Base-by-base conservation (phyloP, 2,888 invertebrate genomes). In the Melanargia galathea region DNA sequence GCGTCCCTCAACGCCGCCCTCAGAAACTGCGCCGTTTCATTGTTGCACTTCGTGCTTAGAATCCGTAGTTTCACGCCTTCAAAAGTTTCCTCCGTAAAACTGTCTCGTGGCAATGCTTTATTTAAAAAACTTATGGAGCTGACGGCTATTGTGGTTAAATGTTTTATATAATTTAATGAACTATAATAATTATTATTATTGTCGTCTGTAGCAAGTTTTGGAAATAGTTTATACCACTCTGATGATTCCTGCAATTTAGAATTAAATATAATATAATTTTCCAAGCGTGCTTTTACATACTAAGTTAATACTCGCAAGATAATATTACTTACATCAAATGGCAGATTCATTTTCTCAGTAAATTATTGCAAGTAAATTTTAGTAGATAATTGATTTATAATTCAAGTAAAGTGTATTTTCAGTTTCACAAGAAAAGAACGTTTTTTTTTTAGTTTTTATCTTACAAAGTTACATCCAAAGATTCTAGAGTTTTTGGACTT, bases 161-260 rank as follows among this genome's bases (percentile, higher is more conserved):
- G 86, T 70, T 90, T 90, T 79, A 90, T 85, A 63, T 89, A 88
- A 4, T 78, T 82, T 3, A 82, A 78, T 0, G 90, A 90, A 63
- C 81, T 83, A 1, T 84, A 84, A 60, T 84, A 87, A 18, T 78
- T 86, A 62, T 88, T 82, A 26, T 8, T 30, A 6, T n/a, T n/a
- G n/a, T n/a, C n/a, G 33, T 38, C 38, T n/a, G 11, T 38, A n/a
- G n/a, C 3, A 38, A 38, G 38, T 3, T n/a, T 38, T 1, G 86
- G 83, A 68, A 89, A 87, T 60, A 86, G 58, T 66, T 76, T 82
- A 1, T 75, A 71, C 87, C 87, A 87, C 67, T 89, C 86, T 18
- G 74, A 38, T 38, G n/a, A 38, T 38, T 38, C 38, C 38, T 38
- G 38, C 26, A 26, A 26, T 26, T 33, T 33, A 8, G 10, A 33